phyloP scores from a whole-genome alignment of 2,888 invertebrate species.

The Pyrochroa serraticornis region DNA sequence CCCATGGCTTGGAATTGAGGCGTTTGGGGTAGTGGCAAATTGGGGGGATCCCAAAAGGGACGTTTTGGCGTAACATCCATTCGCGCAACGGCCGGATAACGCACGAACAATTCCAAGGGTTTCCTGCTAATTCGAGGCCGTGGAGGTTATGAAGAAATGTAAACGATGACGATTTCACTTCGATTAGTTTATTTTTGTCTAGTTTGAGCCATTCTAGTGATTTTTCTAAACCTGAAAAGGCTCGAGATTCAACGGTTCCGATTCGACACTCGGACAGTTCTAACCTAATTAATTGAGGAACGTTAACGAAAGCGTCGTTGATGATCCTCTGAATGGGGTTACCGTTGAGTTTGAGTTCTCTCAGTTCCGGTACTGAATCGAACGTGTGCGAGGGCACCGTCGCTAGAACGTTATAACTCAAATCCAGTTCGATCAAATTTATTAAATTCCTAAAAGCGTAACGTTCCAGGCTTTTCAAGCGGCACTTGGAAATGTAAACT shows the following conservation, averaged over 20 bases:
- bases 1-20: conserved; percentile 72
- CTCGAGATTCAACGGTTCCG: conserved; percentile 69
- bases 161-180: conserved; percentile 70
- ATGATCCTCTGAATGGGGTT: conserved; percentile 76
- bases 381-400: conserved; percentile 76
- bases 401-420: conserved; percentile 73
- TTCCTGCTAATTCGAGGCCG: conserved; percentile 76
- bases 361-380: conserved; percentile 72
- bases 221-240: conserved; percentile 74
- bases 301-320: conserved; percentile 70
- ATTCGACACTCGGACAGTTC: conserved; percentile 78
- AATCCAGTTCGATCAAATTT: conserved; percentile 81
- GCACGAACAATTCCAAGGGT: conserved; percentile 86
- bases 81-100: conserved; percentile 73
- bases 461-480: conserved; percentile 70
- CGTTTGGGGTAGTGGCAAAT: conserved; percentile 72
- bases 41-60: conserved; percentile 75
- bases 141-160: conserved; percentile 72
- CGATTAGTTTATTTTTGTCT: conserved; percentile 74
- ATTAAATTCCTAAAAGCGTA: conserved; percentile 78
- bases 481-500: conserved; percentile 75
- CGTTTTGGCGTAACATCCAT: conserved; percentile 80
- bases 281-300: conserved; percentile 73
- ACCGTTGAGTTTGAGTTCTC: conserved; percentile 75
- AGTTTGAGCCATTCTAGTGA: conserved; percentile 79